Base-by-base conservation (phyloP, 2,797 vertebrate genomes). In the Esox lucius region DNA sequence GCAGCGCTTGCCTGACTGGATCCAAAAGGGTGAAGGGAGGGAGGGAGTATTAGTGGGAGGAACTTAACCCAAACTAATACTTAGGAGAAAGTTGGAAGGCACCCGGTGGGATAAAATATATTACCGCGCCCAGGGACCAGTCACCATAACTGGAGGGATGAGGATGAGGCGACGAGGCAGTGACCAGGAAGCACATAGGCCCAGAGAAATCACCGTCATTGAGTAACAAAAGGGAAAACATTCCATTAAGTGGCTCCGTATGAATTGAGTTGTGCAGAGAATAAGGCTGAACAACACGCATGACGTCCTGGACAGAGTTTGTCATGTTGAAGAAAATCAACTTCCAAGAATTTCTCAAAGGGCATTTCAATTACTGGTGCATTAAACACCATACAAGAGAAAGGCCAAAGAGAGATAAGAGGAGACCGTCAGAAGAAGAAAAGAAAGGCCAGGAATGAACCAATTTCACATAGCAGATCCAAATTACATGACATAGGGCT, bases 301-400 rank as follows among this genome's bases (percentile, higher is more conserved):
- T 7, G 4, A 53, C n/a, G 53, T 22, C 19, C n/a, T 22, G 59
- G 13, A 59, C n/a, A 24, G 8, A 59, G 22, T 12, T 59, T 59
- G n/a, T 59, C 56, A 22, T 24, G 56, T 59, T 1, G 22, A 59
- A 13, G n/a, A 59, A 59, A 59, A 56, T 59, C 56, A 24, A 59
- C n/a, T 59, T 9, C 53, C n/a, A 59, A 59, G n/a, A 4, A 59
- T 24, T 59, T 59, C 53, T 59, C 2, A 24, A 59, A 59, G n/a
- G 53, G 53, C 53, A 59, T 59, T 59, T 59, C 53, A 59, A 24
- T 59, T 59, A 59, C 56, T n/a, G 56, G 56, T 59, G 53, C 56
- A 59, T 61, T 13, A 24, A 61, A 61, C 1, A 61, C 22, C 7
- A 61, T 24, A 22, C 3, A 1, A 61, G 56, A 12, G 24, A 61